Evolutionary conservation across 2,888 invertebrate species (phyloP), one percentile per base, ranked within the genome.

Genomic region (Philaethria dido): DNA sequence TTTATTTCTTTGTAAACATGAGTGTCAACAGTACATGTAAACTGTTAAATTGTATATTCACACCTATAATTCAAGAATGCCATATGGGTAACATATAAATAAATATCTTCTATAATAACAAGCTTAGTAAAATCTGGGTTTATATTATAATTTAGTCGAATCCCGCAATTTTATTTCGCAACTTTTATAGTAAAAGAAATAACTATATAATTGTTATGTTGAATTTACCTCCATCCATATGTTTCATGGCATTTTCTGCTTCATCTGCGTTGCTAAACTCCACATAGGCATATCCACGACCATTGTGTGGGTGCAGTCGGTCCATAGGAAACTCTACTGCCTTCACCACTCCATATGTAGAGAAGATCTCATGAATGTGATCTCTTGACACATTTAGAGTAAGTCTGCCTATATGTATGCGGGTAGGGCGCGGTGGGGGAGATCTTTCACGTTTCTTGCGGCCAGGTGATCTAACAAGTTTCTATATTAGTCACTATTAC

Each of bases 171-270:
- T n/a, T n/a, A n/a, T n/a, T n/a, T n/a, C n/a, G n/a, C n/a, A n/a
- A n/a, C n/a, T n/a, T n/a, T n/a, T n/a, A n/a, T n/a, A n/a, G n/a
- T n/a, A n/a, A n/a, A n/a, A n/a, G n/a, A n/a, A n/a, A n/a, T n/a
- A n/a, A n/a, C n/a, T n/a, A n/a, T n/a, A n/a, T n/a, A n/a, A n/a
- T n/a, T n/a, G n/a, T n/a, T n/a, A n/a, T n/a, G n/a, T 33, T 71
- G 29, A 60, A n/a, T 29, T 29, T 89, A 95, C 97, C 99, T 83
- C 99, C 99, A 90, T 99, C 99, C 99, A 99, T 99, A 82, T 99
- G 98, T 87, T 99, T 99, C 95, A 99, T 98, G 0, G 99, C 99
- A 86, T 98, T 98, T 84, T 99, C 99, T 20, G 99, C 99, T 86
- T 99, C 99, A 75, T 99, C 99, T 0, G 98, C 94, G 64, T 95